A percentile compares a stretch with the other conserved stretches of the same genome.
Conservation (phyloP, 1,140 invertebrate species). For the Achroia grisella region DNA sequence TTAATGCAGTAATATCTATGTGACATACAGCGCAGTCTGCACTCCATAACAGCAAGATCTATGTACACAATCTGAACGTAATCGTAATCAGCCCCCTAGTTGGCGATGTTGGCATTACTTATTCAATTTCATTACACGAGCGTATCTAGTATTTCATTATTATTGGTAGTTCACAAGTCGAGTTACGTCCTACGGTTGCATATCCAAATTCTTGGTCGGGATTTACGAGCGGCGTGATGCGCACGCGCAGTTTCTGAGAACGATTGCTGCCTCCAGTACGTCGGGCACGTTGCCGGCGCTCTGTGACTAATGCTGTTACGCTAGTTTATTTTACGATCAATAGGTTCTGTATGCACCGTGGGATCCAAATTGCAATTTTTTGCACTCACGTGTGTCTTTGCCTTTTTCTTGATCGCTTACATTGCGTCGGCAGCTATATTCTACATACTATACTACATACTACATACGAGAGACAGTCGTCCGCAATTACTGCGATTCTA, state of each 20-base stretch:
- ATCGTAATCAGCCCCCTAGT: not conserved
- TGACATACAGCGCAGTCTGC: not conserved
- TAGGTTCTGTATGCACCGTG: not conserved
- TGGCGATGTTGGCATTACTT: not conserved
- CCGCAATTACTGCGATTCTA: no score
- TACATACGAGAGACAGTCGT: no score
- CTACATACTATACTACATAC: no score
- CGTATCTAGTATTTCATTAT: not conserved
- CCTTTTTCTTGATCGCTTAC: not conserved
- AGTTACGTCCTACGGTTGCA: slow-evolving; percentile 14
- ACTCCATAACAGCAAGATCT: not conserved
- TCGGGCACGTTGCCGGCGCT: not conserved
- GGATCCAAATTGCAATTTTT: not conserved
- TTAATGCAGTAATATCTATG: not conserved
- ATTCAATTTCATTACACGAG: not conserved
- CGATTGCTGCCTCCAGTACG: not conserved
- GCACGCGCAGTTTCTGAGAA: slow-evolving; percentile 23
- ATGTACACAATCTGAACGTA: not conserved
- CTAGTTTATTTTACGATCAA: slow-evolving; percentile 19
- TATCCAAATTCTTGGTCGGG: slow-evolving; percentile 19
- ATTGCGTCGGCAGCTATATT: no score
- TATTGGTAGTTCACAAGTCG: not conserved
- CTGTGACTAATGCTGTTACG: slow-evolving; percentile 8
- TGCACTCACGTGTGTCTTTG: not conserved
- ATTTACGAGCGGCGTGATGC: slow-evolving; percentile 22